Base-by-base conservation (phyloP, 2,113 vertebrate species). In the Fregata magnificens region DNA sequence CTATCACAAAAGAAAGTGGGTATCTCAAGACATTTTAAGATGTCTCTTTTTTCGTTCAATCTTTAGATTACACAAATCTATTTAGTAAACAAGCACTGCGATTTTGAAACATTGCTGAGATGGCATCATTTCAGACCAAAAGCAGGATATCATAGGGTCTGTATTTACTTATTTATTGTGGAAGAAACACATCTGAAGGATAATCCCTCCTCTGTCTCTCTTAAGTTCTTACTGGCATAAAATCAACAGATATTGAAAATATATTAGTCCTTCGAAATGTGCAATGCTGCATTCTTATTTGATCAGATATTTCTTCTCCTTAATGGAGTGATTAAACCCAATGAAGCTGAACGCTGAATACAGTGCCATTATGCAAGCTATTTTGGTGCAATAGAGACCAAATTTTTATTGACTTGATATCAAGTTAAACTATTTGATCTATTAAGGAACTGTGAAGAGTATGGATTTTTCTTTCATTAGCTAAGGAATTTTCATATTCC, bases 381-480 rank as follows among this genome's bases (percentile, higher is more conserved):
- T 77, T 96, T 79, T 49, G 61, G 24, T 72, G 42, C 61, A 81
- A 82, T 15, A 24, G 42, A 81, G 45, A 70, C 25, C 7, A 78
- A 65, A 76, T 62, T 96, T 88, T 80, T 88, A 96, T 90, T 83
- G 76, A 95, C 42, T 90, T 95, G 16, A 24, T 89, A 89, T 71
- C 76, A 93, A 89, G 38, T 66, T 89, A 78, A 96, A 52, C 8
- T 62, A 93, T 73, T 87, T 87, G 47, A 81, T 94, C 44, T 83
- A 42, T 81, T 71, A 86, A 71, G 22, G 81, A 88, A 40, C 29
- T 47, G 13, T 52, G 50, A 80, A 55, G 67, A 82, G 49, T 73
- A 95, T 74, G 13, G 42, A 83, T 86, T 86, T 94, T 93, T 91
- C 44, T 82, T 86, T 59, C 44, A 90, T 90, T 95, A 91, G 49